Evolutionary conservation across 2,113 vertebrate species (phyloP).

Genomic region (Aptenodytes patagonicus): DNA sequence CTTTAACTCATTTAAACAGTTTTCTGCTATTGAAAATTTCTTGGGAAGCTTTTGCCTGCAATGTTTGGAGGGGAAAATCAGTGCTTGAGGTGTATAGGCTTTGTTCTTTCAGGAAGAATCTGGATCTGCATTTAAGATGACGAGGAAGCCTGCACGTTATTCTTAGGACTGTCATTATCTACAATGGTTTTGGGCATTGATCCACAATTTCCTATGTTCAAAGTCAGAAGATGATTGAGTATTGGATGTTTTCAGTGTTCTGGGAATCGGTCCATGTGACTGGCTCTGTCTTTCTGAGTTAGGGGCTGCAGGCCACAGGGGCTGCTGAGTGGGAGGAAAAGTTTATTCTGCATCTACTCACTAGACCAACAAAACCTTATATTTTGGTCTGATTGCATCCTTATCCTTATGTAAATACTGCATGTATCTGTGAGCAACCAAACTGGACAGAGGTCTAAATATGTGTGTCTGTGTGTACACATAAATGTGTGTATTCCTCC

Average conservation of each 20-base stretch:
- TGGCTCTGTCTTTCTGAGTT: neutral
- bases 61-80: neutral
- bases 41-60: neutral
- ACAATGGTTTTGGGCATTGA: neutral
- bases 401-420: neutral
- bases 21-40: neutral
- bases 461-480: fast-evolving
- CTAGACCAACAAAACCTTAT: neutral
- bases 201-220: neutral
- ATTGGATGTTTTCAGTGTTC: neutral
- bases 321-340: neutral
- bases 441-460: neutral
- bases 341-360: neutral
- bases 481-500: neutral
- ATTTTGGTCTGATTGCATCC: neutral
- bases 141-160: neutral
- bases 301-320: neutral
- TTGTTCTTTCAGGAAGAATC: neutral
- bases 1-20: neutral
- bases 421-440: neutral
- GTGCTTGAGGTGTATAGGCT: neutral
- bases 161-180: neutral
- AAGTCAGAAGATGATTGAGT: neutral
- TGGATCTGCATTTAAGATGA: neutral
- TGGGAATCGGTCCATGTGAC: neutral